Evolutionary conservation across 2,888 invertebrate genomes (phyloP).

Genomic region (Pollenia griseotomentosa): DNA sequence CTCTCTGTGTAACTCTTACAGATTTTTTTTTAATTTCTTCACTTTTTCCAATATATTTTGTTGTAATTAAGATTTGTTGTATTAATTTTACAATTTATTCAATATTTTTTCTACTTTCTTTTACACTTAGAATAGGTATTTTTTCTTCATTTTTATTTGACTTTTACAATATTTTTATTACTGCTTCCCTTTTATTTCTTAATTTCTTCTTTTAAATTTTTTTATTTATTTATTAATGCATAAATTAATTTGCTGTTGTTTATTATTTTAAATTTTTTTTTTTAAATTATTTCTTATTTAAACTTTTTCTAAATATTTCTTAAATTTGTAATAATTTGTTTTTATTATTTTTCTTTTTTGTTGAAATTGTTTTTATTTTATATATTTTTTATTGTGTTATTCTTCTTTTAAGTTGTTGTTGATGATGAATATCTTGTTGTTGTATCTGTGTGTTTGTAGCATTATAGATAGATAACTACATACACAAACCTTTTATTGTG

Average conservation of each 20-base stretch:
- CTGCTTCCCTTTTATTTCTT: neutral
- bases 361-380: conserved; percentile 70
- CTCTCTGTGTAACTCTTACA: conserved; percentile 53
- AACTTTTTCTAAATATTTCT: conserved; percentile 24
- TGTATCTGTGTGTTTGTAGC: conserved; percentile 53
- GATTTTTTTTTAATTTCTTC: conserved; percentile 36
- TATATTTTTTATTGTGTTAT: conserved; percentile 58
- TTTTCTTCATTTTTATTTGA: neutral
- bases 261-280: conserved; percentile 29
- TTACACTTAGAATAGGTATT: neutral
- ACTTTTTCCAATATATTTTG: neutral
- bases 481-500: conserved; percentile 55
- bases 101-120: neutral
- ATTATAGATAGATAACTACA: conserved; percentile 60
- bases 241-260: conserved; percentile 38
- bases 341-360: conserved; percentile 56
- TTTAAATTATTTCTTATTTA: conserved; percentile 27
- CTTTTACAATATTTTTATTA: neutral
- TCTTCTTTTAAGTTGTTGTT: conserved; percentile 66
- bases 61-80: neutral
- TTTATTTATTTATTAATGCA: neutral
- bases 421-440: conserved; percentile 53
- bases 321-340: conserved; percentile 49
- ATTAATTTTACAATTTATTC: conserved; percentile 12
- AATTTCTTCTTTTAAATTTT: conserved; percentile 18